phyloP scores from a whole-genome alignment of 1,140 invertebrate genomes.

The Saxidomus purpurata region DNA sequence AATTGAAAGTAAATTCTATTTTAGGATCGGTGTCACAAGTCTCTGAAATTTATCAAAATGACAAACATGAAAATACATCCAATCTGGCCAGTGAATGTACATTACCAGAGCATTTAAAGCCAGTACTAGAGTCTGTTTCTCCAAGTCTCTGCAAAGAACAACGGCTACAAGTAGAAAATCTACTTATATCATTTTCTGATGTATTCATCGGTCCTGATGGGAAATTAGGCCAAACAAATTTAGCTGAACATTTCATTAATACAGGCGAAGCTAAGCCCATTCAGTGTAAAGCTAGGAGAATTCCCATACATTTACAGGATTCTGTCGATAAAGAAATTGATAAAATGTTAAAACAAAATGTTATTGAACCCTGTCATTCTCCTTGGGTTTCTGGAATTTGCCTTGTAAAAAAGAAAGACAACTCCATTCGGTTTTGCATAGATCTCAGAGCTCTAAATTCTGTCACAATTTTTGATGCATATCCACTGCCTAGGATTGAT shows the following conservation, averaged over 20 bases:
- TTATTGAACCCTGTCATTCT: too few relatives aligned
- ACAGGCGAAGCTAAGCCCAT: conserved; percentile 60
- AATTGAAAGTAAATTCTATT: conserved; percentile 1
- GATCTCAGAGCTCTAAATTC: conserved; percentile 85
- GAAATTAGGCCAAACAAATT: conserved; percentile 47
- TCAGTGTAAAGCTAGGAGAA: conserved; percentile 37
- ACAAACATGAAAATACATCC: neutral
- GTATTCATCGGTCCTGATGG: conserved; percentile 58
- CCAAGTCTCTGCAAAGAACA: neutral
- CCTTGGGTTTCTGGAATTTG: too few relatives aligned
- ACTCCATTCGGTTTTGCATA: too few relatives aligned
- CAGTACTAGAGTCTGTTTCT: conserved; percentile 24
- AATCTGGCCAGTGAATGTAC: neutral
- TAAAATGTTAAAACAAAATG: too few relatives aligned
- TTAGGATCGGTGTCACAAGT: neutral
- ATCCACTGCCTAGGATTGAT: too few relatives aligned
- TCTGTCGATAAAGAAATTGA: conserved; percentile 46
- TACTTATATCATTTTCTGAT: conserved; percentile 55
- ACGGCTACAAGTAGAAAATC: neutral
- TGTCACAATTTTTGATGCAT: conserved; percentile 57
- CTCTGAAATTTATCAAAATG: neutral
- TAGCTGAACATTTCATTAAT: conserved; percentile 62
- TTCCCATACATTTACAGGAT: conserved; percentile 7
- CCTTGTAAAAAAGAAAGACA: too few relatives aligned
- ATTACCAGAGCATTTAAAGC: conserved; percentile 60